Evolutionary conservation across 2,797 vertebrate genomes (phyloP).

Genomic region (Tachyglossus aculeatus): DNA sequence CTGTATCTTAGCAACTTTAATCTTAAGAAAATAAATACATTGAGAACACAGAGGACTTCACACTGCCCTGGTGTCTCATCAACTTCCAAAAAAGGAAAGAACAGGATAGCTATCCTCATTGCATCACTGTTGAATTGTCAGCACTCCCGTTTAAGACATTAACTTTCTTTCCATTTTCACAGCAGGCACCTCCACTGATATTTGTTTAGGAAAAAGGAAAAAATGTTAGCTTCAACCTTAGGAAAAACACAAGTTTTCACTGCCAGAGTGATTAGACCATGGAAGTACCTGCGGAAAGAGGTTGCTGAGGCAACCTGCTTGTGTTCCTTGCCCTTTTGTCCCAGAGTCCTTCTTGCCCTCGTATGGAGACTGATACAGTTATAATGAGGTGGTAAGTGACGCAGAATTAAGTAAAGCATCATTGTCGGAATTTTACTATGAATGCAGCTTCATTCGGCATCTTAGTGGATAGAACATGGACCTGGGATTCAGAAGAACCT

Average conservation of each 20-base stretch:
- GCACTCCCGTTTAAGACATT: neutral
- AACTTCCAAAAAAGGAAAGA: constrained; percentile 21
- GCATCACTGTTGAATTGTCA: constrained; percentile 17
- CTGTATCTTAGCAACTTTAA: constrained; percentile 54
- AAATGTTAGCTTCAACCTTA: neutral
- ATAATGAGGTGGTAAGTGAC: too few species aligned
- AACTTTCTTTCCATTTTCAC: constrained; percentile 10
- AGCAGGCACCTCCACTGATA: neutral
- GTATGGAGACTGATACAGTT: too few species aligned
- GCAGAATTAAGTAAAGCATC: too few species aligned
- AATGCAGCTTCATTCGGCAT: too few species aligned
- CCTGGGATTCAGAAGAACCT: too few species aligned
- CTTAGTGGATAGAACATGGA: too few species aligned
- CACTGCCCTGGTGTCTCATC: constrained; percentile 12
- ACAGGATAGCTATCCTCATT: neutral
- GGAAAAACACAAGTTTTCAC: too few species aligned
- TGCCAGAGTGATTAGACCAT: too few species aligned
- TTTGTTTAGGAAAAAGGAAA: constrained; percentile 8
- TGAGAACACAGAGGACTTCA: constrained; percentile 16
- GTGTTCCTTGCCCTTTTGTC: too few species aligned
- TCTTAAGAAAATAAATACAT: constrained; percentile 50
- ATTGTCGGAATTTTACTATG: too few species aligned
- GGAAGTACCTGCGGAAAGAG: neutral
- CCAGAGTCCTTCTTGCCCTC: too few species aligned
- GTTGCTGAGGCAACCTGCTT: neutral